phyloP scores from a whole-genome alignment of 1,140 invertebrate genomes.

The Whitmania pigra region DNA sequence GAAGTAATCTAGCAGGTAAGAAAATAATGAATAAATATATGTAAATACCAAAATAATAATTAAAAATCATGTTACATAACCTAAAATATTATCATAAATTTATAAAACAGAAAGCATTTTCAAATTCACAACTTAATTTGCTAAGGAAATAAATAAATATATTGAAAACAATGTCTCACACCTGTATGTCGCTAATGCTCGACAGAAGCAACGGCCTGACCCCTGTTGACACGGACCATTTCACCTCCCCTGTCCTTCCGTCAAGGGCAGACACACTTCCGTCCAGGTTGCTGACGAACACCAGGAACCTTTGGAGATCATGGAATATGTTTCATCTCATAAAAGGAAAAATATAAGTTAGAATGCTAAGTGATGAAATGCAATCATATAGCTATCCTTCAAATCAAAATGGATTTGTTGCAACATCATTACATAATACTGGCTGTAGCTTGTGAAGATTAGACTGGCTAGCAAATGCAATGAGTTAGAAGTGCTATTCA shows the following conservation, averaged over 20 bases:
- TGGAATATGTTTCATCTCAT: no score
- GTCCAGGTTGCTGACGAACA: constrained; percentile 76
- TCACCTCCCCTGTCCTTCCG: constrained; percentile 52
- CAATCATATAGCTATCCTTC: background rate
- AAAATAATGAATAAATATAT: no score
- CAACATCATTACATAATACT: no score
- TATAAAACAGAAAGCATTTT: background rate
- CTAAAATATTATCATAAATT: background rate
- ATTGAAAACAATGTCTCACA: constrained; percentile 33
- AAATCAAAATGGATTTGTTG: no score
- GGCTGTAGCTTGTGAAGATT: no score
- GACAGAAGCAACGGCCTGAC: constrained; percentile 64
- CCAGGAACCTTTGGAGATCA: constrained; percentile 38
- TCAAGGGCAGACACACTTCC: constrained; percentile 67
- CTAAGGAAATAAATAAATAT: constrained; percentile 5
- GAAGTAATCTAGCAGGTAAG: background rate
- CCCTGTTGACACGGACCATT: constrained; percentile 62
- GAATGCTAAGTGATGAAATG: background rate
- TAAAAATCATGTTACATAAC: no score
- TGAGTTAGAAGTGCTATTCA: background rate
- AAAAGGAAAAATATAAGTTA: background rate
- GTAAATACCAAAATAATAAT: no score
- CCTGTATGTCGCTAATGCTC: constrained; percentile 68
- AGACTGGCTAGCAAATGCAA: background rate
- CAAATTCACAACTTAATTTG: constrained; percentile 11